These are phyloP conservation scores for Petromus typicus DNA, from an alignment of 2,113 vertebrate genomes.

Conservation along the genomic window DNA sequence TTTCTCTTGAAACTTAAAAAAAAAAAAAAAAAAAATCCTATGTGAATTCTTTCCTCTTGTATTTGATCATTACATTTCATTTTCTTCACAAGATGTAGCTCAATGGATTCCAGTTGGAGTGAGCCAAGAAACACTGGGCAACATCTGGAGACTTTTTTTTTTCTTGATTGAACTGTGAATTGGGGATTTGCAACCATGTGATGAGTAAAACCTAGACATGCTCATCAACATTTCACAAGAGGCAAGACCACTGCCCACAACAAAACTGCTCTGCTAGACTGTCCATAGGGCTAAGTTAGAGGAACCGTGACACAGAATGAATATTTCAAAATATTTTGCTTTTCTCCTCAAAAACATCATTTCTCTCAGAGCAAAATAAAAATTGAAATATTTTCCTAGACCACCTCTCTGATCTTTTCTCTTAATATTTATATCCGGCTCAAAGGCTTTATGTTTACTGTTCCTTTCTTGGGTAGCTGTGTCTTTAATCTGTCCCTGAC, in stretches of 20 bases:
- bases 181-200: neutral
- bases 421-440: neutral
- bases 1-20: neutral
- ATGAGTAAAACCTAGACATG: neutral
- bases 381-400: neutral
- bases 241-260: no score
- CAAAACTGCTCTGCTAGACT: neutral
- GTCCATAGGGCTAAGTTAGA: neutral
- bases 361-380: neutral
- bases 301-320: neutral
- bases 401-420: neutral
- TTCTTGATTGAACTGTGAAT: neutral
- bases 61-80: neutral
- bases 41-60: neutral
- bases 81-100: neutral
- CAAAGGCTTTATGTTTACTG: neutral
- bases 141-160: neutral
- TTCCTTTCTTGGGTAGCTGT: neutral
- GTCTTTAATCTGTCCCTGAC: neutral
- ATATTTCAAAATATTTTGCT: neutral
- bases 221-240: neutral
- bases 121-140: neutral
- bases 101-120: neutral
- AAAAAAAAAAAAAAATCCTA: neutral
- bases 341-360: neutral